Percentiles rank a stretch among this genome's conserved stretches.
phyloP scores from a whole-genome alignment of 2,797 vertebrate species.

The Spondyliosoma cantharus region DNA sequence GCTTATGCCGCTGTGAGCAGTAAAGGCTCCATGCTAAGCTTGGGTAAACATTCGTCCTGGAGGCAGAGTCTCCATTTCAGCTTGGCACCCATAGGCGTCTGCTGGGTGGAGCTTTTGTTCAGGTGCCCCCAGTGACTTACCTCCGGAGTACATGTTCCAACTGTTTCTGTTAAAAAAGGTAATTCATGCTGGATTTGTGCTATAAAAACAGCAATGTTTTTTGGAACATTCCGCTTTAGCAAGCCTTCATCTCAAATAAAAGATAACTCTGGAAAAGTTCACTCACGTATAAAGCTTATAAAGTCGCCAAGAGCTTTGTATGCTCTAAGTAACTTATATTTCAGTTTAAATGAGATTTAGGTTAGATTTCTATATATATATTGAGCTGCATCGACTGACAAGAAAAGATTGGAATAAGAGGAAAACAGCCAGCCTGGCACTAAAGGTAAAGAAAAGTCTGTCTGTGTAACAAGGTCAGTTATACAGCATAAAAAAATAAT shows the following conservation, averaged over 20 bases:
- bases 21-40: conserved; percentile 72
- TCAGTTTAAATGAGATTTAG: neutral
- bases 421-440: conserved; percentile 5
- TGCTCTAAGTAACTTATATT: neutral
- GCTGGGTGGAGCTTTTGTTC: conserved; percentile 59
- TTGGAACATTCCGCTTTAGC: conserved; percentile 6
- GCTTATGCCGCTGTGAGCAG: conserved; percentile 65
- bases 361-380: neutral
- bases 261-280: neutral
- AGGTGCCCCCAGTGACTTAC: conserved; percentile 58
- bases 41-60: conserved; percentile 80
- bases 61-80: conserved; percentile 76
- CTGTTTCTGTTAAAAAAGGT: conserved; percentile 42
- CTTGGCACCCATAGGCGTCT: conserved; percentile 65
- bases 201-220: neutral
- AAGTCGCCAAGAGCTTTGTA: neutral
- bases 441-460: neutral
- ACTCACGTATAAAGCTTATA: neutral
- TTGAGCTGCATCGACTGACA: neutral
- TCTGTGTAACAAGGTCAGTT: too few species aligned
- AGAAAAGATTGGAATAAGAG: neutral
- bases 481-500: too few species aligned
- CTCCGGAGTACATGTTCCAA: conserved; percentile 56
- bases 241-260: conserved; percentile 1
- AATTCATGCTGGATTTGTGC: conserved; percentile 31